phyloP scores from a whole-genome alignment of 2,797 vertebrate species.

The Lates japonicus region DNA sequence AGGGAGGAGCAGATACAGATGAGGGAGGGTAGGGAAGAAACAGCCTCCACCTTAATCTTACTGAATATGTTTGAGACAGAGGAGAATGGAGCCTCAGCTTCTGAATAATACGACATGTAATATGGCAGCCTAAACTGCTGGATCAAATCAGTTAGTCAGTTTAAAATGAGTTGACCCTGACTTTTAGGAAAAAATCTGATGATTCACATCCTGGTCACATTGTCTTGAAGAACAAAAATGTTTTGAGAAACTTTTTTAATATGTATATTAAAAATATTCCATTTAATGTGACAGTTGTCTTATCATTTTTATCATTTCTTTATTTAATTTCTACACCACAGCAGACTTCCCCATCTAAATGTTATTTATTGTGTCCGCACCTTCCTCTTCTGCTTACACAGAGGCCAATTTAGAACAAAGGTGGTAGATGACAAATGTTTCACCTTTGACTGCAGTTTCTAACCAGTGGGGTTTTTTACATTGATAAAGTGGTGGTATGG shows the following conservation, averaged over 20 bases:
- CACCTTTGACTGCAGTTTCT: slow-evolving; percentile 32
- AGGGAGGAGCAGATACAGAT: slow-evolving; percentile 82
- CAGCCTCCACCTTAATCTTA: background rate
- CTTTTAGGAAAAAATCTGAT: background rate
- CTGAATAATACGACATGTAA: slow-evolving; percentile 2
- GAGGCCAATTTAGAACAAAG: background rate
- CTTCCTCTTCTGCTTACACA: background rate
- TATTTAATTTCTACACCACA: slow-evolving; percentile 7
- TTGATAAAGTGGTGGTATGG: slow-evolving; percentile 50
- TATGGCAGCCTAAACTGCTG: slow-evolving; percentile 21
- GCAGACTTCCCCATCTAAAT: slow-evolving; percentile 6
- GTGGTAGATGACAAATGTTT: slow-evolving; percentile 23
- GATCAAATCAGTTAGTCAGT: background rate
- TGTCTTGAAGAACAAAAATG: slow-evolving; percentile 6
- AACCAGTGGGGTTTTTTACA: background rate
- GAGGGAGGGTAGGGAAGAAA: slow-evolving; percentile 12
- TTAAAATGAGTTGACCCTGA: background rate
- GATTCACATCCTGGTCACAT: background rate
- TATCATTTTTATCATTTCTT: background rate
- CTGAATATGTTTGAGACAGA: background rate
- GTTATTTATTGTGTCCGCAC: slow-evolving; percentile 11
- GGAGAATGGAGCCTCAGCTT: background rate
- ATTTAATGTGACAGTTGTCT: background rate
- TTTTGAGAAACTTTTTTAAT: slow-evolving; percentile 26
- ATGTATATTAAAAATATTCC: slow-evolving; percentile 26